Evolutionary conservation across 1,140 invertebrate genomes (phyloP).

Genomic region (Geopemphigus sp.): DNA sequence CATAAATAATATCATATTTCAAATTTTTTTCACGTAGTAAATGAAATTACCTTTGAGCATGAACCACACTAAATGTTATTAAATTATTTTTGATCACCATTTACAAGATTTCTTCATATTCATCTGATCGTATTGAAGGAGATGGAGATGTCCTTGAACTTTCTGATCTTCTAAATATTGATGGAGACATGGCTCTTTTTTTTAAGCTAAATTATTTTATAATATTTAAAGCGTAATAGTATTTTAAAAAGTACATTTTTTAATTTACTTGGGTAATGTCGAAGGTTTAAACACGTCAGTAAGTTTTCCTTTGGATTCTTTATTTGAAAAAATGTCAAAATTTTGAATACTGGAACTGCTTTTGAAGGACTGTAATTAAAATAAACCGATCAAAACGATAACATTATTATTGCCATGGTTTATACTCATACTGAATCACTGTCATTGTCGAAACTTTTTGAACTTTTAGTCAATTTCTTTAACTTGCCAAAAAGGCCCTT

Average conservation of each 20-base stretch:
- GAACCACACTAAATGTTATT: background rate
- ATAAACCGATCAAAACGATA: background rate
- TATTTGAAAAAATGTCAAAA: constrained; percentile 18
- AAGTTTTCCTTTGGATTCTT: constrained; percentile 14
- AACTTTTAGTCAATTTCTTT: constrained; percentile 76
- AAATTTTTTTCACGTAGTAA: background rate
- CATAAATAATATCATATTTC: background rate
- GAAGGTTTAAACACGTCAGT: constrained; percentile 25
- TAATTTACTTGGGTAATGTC: constrained; percentile 39
- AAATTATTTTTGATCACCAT: background rate
- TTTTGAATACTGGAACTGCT: constrained; percentile 30
- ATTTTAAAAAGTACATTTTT: background rate
- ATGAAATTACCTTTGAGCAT: background rate
- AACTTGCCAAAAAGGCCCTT: constrained; percentile 80
- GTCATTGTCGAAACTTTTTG: constrained; percentile 68
- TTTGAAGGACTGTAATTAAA: constrained; percentile 10
- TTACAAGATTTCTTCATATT: constrained; percentile 43
- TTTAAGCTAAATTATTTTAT: constrained; percentile 24
- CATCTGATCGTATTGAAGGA: constrained; percentile 26
- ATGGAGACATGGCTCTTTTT: constrained; percentile 42
- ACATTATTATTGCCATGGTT: background rate
- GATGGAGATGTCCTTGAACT: constrained; percentile 36
- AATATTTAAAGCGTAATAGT: background rate
- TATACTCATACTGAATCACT: constrained; percentile 33
- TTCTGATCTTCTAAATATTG: constrained; percentile 47